Conservation (phyloP, 2,797 vertebrate genomes). For the Phoxinus dragarum region DNA sequence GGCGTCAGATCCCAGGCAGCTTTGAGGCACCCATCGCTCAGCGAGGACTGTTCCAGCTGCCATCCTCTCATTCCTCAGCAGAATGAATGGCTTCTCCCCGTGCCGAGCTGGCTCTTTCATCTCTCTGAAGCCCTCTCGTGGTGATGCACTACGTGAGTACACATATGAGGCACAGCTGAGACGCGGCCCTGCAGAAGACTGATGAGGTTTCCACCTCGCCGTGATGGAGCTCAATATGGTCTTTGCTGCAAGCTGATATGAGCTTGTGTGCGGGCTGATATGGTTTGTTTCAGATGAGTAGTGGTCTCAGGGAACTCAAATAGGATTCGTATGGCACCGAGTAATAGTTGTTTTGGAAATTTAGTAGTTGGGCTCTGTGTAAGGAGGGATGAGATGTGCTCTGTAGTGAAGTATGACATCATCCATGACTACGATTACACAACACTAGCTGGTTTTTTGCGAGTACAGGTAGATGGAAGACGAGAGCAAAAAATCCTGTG, state of each 20-base stretch:
- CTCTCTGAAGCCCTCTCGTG: conserved; percentile 50
- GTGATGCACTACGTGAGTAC: conserved; percentile 55
- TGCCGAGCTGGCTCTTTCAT: conserved; percentile 56
- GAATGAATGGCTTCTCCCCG: conserved; percentile 71
- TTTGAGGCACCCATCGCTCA: conserved; percentile 46
- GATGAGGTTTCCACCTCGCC: conserved; percentile 24
- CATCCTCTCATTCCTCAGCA: conserved; percentile 65
- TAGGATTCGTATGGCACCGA: conserved; percentile 6
- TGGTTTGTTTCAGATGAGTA: conserved; percentile 37
- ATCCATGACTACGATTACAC: not conserved
- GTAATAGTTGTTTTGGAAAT: conserved; percentile 36
- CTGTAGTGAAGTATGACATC: conserved; percentile 1
- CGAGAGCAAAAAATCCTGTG: not conserved
- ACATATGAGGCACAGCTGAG: conserved; percentile 56
- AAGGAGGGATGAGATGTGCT: not conserved
- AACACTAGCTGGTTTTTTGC: not conserved
- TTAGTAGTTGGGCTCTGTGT: not conserved
- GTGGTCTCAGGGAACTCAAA: conserved; percentile 28
- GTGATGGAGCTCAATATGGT: conserved; percentile 36
- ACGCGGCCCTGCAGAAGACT: conserved; percentile 27
- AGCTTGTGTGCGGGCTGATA: conserved; percentile 24
- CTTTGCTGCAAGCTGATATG: conserved; percentile 41
- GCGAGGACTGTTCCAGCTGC: conserved; percentile 46
- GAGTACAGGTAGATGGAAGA: not conserved
- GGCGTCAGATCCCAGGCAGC: conserved; percentile 35